Evolutionary conservation across 2,113 vertebrate species (phyloP).

Genomic region (Salminus brasiliensis): DNA sequence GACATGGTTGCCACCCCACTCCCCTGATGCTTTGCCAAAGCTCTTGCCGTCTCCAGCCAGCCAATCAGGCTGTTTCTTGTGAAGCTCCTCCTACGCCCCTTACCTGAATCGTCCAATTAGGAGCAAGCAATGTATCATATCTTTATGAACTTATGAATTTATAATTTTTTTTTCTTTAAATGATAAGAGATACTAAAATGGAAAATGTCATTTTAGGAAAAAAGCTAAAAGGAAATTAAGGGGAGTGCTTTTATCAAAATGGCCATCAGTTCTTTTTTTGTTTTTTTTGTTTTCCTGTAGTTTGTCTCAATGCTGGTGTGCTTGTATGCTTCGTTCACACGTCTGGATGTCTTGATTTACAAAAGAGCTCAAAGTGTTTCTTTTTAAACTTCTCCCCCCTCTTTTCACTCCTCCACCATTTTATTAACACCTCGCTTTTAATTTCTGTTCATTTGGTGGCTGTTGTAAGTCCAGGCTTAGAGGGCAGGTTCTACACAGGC

Average conservation of each 20-base stretch:
- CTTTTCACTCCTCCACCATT: constrained; percentile 45
- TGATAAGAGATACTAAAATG: constrained; percentile 38
- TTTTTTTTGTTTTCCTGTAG: background rate
- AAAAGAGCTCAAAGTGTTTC: constrained; percentile 18
- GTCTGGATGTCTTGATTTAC: constrained; percentile 46
- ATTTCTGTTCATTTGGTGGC: background rate
- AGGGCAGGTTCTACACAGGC: background rate
- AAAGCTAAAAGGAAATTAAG: constrained; percentile 34
- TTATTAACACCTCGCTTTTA: constrained; percentile 31
- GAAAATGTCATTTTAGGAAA: constrained; percentile 31
- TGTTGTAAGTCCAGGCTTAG: background rate
- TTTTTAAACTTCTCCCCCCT: constrained; percentile 33
- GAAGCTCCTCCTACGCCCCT: constrained; percentile 59
- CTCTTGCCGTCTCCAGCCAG: constrained; percentile 63
- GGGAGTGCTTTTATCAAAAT: constrained; percentile 51
- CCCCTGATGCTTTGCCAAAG: constrained; percentile 88
- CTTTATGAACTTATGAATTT: constrained; percentile 50
- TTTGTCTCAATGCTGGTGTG: background rate
- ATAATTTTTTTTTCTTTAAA: constrained; percentile 53
- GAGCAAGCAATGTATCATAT: constrained; percentile 53
- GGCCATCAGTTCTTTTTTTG: constrained; percentile 58
- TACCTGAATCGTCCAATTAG: constrained; percentile 28
- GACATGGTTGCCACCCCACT: constrained; percentile 76
- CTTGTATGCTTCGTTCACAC: constrained; percentile 32
- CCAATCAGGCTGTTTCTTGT: constrained; percentile 40